A percentile compares a stretch with the other conserved stretches of the same genome.
Evolutionary conservation across 2,888 invertebrate genomes (phyloP).

Genomic region (Tachystola acroxantha): DNA sequence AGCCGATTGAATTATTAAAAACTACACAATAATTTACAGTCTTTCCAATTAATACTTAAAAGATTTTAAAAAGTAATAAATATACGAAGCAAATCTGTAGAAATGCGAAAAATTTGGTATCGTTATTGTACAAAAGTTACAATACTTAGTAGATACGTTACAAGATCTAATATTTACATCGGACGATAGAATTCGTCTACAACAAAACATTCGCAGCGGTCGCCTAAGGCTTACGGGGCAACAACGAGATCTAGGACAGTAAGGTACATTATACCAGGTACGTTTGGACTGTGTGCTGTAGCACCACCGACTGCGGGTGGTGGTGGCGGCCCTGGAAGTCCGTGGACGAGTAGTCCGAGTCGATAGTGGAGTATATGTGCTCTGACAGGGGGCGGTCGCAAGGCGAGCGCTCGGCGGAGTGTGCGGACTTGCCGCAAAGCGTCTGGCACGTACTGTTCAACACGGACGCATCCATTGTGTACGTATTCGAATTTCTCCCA

Average conservation of each 20-base stretch:
- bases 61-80: conserved; percentile 65
- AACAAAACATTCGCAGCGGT: conserved; percentile 52
- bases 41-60: conserved; percentile 75
- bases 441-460: conserved; percentile 80
- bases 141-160: conserved; percentile 44
- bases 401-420: conserved; percentile 78
- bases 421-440: conserved; percentile 74
- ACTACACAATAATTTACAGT: conserved; percentile 76
- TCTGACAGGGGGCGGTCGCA: conserved; percentile 88
- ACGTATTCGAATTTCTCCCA: conserved; percentile 90
- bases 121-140: conserved; percentile 75
- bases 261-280: conserved; percentile 49
- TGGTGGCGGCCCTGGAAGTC: conserved; percentile 61
- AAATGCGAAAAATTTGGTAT: conserved; percentile 76
- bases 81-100: conserved; percentile 67
- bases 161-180: conserved; percentile 63
- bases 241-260: conserved; percentile 35
- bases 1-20: conserved; percentile 53
- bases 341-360: conserved; percentile 89
- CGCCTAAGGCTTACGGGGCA: conserved; percentile 38
- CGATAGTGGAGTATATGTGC: conserved; percentile 94
- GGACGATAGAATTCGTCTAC: conserved; percentile 50
- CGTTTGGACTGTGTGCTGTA: conserved; percentile 73
- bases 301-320: conserved; percentile 64
- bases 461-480: conserved; percentile 85